A percentile compares a stretch with the other conserved stretches of the same genome.
Conservation (phyloP, 1,140 invertebrate species). For the Papilio helenus region DNA sequence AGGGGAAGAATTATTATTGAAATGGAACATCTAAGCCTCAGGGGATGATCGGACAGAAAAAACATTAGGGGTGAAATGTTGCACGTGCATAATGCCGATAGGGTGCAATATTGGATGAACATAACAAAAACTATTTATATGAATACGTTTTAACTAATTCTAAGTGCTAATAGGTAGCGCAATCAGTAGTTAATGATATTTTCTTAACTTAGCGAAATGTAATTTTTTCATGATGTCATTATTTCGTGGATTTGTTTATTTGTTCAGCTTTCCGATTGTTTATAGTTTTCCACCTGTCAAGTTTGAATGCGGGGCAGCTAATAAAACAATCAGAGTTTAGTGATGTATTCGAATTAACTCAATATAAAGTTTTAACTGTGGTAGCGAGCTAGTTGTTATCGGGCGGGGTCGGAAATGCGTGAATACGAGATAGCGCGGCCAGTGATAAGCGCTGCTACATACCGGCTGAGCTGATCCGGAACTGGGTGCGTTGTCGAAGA, state of each 20-base stretch:
- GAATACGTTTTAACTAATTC: background rate
- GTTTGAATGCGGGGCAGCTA: background rate
- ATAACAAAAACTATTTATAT: background rate
- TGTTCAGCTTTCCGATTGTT: background rate
- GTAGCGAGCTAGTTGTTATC: constrained; percentile 68
- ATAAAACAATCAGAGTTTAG: background rate
- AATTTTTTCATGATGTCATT: background rate
- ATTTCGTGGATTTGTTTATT: background rate
- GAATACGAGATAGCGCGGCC: constrained; percentile 77
- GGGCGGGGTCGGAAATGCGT: constrained; percentile 81
- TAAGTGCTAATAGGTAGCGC: background rate
- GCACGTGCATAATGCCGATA: constrained; percentile 33
- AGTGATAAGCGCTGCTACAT: constrained; percentile 80
- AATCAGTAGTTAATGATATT: background rate
- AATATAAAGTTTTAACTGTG: constrained; percentile 28
- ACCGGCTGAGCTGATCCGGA: constrained; percentile 82
- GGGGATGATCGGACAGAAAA: constrained; percentile 27
- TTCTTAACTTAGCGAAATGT: background rate
- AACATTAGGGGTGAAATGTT: constrained; percentile 35
- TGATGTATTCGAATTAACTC: background rate
- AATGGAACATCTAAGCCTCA: constrained; percentile 30
- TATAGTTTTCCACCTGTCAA: background rate
- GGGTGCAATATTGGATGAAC: background rate
- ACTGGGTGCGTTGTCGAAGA: constrained; percentile 75
- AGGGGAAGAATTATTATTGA: constrained; percentile 37